Base-by-base conservation (phyloP, 1,140 invertebrate species). In the Bursaphelenchus mucronatus region DNA sequence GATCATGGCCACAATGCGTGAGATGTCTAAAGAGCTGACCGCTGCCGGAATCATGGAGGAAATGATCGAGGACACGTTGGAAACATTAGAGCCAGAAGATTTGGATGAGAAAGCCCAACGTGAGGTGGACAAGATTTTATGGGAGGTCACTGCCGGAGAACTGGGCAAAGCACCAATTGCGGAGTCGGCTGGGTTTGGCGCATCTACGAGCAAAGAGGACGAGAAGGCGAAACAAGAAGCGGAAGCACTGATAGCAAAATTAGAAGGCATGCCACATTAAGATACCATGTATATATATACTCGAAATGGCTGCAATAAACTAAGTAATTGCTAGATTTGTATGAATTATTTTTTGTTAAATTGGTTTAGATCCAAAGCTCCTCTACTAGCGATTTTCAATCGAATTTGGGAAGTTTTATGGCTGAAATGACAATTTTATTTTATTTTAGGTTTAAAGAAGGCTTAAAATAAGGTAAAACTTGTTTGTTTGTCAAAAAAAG, bases 21-120 rank as follows among this genome's bases (percentile, higher is more conserved):
- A 97, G 73, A 85, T 99, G 83, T 95, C 93, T 0, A 94, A 92
- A 83, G 94, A 97, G 86, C 97, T 97, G 94, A 97, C 94, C 90
- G 97, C 82, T 11, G 57, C 57, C 9, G 57, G 57, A 45, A 59
- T 97, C 51, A 92, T 98, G 64, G 94, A 97, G 81, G 94, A 98
- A 84, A 97, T 99, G 94, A 84, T 98, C 47, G 94, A 98, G 72
- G 95, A 99, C 82, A 94, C 94, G 40, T 89, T 99, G 87, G 92
- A 94, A 68, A 85, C 86, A 6, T 84, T 95, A 50, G 90, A 92
- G 82, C 87, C 89, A 8, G 90, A 92, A 71, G 90, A 92, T 78
- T 86, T 93, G 83, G 91, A 94, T 79, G 90, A 95, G 78, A 90
- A 89, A 74, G 93, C 92, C 3, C 90, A 94, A 73, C 87, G 87